Evolutionary conservation across 2,797 vertebrate genomes (phyloP).

Genomic region (Rhinella marina): DNA sequence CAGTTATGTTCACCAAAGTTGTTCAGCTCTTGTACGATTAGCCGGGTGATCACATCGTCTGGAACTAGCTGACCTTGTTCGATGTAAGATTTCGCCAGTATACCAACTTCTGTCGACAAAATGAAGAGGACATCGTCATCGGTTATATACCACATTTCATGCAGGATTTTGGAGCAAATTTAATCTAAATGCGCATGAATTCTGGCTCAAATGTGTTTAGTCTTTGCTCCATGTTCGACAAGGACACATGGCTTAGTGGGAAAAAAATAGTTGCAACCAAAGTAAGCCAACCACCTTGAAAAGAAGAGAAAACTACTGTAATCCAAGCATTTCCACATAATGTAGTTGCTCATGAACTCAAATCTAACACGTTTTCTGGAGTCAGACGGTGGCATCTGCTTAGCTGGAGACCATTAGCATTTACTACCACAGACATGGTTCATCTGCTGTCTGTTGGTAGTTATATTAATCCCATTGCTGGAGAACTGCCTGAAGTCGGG

Average conservation of each 20-base stretch:
- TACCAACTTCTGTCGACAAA: constrained; percentile 84
- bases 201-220: no score
- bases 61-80: constrained; percentile 93
- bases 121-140: neutral
- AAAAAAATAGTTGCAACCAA: no score
- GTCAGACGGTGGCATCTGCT: neutral
- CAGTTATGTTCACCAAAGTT: constrained; percentile 77
- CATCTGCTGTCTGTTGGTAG: no score
- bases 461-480: no score
- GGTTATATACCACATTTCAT: neutral
- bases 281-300: no score
- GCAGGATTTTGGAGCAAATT: neutral
- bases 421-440: no score
- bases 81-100: constrained; percentile 92
- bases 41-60: constrained; percentile 89
- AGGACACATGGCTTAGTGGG: no score
- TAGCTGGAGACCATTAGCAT: neutral
- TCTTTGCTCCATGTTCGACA: no score
- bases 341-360: no score
- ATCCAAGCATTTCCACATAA: neutral
- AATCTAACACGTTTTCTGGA: no score
- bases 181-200: no score
- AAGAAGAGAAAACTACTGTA: neutral
- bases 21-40: constrained; percentile 86
- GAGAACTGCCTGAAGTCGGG: no score